Percentiles rank a stretch among this genome's conserved stretches.
Evolutionary conservation across 2,888 invertebrate genomes (phyloP).

Genomic region (Philopedon plagiatum): DNA sequence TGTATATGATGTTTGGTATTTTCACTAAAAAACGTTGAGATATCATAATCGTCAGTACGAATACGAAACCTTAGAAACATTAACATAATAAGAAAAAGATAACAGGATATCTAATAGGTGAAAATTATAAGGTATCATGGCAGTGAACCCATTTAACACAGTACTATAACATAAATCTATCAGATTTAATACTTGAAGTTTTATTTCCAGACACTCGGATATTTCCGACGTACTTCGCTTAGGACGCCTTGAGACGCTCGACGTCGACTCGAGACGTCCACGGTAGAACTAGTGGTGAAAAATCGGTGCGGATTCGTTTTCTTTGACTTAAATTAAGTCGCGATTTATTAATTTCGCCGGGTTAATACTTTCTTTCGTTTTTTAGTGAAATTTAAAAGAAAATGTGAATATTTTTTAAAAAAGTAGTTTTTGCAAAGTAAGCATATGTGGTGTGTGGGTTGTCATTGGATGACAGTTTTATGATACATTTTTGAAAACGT

Average conservation of each 20-base stretch:
- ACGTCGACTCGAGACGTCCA: constrained; percentile 39
- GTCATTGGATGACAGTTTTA: neutral
- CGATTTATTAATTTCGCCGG: constrained; percentile 27
- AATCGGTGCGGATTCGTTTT: constrained; percentile 46
- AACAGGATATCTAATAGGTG: too few relatives aligned
- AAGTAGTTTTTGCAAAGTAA: constrained; percentile 14
- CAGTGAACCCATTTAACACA: neutral
- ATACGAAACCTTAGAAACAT: too few relatives aligned
- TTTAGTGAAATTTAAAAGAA: neutral
- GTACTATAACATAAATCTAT: neutral
- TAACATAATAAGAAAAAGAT: too few relatives aligned
- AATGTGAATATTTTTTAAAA: neutral
- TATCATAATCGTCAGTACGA: too few relatives aligned
- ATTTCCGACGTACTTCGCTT: constrained; percentile 23
- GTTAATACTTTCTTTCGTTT: neutral
- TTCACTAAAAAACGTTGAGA: too few relatives aligned
- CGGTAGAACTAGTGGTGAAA: constrained; percentile 46
- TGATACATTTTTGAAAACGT: too few relatives aligned
- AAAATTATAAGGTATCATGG: too few relatives aligned
- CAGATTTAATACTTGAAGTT: neutral
- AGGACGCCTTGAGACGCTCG: constrained; percentile 43
- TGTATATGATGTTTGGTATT: too few relatives aligned
- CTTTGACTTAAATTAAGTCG: constrained; percentile 39
- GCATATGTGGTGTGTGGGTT: neutral
- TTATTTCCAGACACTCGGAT: constrained; percentile 21